Evolutionary conservation across 2,888 invertebrate genomes (phyloP).

Genomic region (Xiphydria camelus): DNA sequence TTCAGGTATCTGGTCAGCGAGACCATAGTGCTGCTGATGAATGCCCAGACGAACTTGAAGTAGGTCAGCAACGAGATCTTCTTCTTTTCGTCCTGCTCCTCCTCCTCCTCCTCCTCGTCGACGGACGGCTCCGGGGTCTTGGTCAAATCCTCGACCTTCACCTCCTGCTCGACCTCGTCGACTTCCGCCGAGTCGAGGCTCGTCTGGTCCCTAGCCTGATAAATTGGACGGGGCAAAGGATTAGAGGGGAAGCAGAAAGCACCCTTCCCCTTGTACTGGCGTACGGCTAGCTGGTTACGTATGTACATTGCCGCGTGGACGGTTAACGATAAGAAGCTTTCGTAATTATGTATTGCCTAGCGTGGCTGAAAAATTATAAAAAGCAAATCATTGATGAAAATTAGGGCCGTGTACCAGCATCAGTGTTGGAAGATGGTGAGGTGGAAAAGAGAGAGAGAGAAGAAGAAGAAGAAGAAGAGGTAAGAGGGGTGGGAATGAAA

Average conservation of each 20-base stretch:
- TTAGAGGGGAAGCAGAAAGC: too few species aligned
- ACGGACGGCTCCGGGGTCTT: constrained; percentile 35
- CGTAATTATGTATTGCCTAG: constrained; percentile 2
- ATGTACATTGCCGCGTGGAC: too few species aligned
- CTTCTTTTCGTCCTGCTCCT: constrained; percentile 52
- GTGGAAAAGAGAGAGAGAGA: constrained; percentile 3
- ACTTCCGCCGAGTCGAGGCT: constrained; percentile 41
- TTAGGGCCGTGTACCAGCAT: neutral
- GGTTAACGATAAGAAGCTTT: neutral
- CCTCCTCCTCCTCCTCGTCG: constrained; percentile 21
- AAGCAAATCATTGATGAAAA: constrained; percentile 7
- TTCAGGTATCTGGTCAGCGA: constrained; percentile 83
- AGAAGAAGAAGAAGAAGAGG: constrained; percentile 4
- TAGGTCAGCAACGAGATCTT: constrained; percentile 62
- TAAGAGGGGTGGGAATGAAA: constrained; percentile 2
- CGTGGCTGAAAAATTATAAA: constrained; percentile 11
- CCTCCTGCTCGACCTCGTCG: constrained; percentile 36
- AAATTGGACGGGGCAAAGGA: too few species aligned
- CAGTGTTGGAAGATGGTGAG: neutral
- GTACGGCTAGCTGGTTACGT: neutral
- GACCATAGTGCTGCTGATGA: constrained; percentile 78
- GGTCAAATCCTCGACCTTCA: constrained; percentile 27
- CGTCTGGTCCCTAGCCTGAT: constrained; percentile 37
- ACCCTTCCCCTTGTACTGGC: neutral
- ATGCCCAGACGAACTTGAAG: constrained; percentile 68